These are phyloP conservation scores for Calyptomena viridis DNA, from an alignment of 2,113 vertebrate genomes.

Conservation along the genomic window DNA sequence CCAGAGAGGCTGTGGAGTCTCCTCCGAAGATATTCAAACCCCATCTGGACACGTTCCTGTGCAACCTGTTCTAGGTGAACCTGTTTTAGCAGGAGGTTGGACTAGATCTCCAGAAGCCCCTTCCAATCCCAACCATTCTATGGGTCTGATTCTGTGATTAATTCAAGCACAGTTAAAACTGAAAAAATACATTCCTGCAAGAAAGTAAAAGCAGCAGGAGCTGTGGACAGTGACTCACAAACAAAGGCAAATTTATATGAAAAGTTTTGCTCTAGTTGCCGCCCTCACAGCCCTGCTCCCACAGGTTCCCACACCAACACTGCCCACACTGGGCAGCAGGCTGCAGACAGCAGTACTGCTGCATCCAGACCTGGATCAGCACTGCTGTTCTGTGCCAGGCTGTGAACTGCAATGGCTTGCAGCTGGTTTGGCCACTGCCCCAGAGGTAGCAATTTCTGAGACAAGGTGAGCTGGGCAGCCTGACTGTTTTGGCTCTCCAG, in stretches of 20 bases:
- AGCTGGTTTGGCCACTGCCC: not conserved
- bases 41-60: not conserved
- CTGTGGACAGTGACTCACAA: not conserved
- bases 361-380: not conserved
- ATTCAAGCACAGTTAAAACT: not conserved
- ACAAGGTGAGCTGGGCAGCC: not conserved
- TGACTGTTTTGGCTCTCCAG: not conserved
- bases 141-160: not conserved
- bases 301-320: not conserved
- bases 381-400: not conserved
- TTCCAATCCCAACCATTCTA: not conserved
- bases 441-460: not conserved
- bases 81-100: not conserved
- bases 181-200: not conserved
- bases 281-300: not conserved
- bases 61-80: not conserved
- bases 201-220: conserved; percentile 31
- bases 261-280: not conserved
- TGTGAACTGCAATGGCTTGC: not conserved
- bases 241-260: not conserved
- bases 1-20: not conserved
- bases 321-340: fast-evolving
- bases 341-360: not conserved
- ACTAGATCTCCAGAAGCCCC: not conserved
- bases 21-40: not conserved